Conservation (phyloP, 2,888 invertebrate species). For the Acronicta psi region DNA sequence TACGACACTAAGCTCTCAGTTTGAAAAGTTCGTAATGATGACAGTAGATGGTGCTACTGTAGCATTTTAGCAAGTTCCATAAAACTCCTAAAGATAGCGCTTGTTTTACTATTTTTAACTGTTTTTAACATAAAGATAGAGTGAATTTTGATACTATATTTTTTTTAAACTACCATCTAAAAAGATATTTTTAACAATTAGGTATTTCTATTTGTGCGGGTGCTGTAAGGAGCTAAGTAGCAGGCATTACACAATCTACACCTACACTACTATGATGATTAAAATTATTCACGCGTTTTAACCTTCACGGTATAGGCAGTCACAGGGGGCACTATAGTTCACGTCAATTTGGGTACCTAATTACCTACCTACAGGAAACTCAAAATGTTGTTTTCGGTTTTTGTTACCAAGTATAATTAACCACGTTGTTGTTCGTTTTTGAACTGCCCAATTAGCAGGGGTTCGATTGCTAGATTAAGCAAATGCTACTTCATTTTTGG, state of each 20-base stretch:
- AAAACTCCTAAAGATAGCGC: background rate
- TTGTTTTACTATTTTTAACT: slow-evolving; percentile 6
- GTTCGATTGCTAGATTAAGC: too few species aligned
- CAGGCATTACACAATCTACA: too few species aligned
- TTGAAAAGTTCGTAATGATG: background rate
- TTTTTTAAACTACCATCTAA: too few species aligned
- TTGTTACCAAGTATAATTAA: too few species aligned
- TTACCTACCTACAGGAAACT: background rate
- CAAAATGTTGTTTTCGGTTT: too few species aligned
- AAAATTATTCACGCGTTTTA: slow-evolving; percentile 7
- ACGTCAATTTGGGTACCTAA: background rate
- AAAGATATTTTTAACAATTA: too few species aligned
- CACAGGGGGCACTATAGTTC: slow-evolving; percentile 24
- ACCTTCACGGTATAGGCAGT: slow-evolving; percentile 15
- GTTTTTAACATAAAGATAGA: too few species aligned
- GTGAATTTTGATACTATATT: too few species aligned
- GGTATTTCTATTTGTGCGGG: background rate
- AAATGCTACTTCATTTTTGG: too few species aligned
- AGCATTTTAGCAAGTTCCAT: background rate
- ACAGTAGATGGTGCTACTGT: slow-evolving; percentile 14
- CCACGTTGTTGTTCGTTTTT: too few species aligned
- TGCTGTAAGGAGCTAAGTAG: background rate
- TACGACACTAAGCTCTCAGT: fast-evolving
- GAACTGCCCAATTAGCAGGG: too few species aligned
- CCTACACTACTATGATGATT: too few species aligned